Percentiles rank a stretch among this genome's conserved stretches.
These are phyloP conservation scores for Nothocercus nigrocapillus DNA, from an alignment of 2,113 vertebrate species.

Conservation along the genomic window DNA sequence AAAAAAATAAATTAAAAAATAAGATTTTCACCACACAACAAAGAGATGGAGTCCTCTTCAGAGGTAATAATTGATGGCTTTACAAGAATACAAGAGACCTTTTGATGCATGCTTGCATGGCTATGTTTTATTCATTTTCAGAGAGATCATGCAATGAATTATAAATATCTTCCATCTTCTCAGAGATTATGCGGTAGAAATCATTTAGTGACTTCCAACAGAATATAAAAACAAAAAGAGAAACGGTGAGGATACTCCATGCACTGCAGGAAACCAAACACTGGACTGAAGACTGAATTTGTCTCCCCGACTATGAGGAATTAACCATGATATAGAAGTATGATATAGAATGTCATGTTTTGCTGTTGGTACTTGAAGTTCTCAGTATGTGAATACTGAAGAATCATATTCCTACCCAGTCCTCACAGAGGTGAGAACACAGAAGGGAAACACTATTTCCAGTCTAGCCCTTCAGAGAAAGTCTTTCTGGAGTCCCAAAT, in stretches of 20 bases:
- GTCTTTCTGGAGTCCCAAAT: not conserved
- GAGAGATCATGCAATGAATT: slow-evolving; percentile 53
- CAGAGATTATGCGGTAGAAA: not conserved
- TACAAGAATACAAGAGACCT: slow-evolving; percentile 20
- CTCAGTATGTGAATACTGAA: not conserved
- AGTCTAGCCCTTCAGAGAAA: not conserved
- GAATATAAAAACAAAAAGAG: not conserved
- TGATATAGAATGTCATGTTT: not conserved
- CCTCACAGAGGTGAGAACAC: not conserved
- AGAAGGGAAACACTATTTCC: not conserved
- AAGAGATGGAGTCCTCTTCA: not conserved
- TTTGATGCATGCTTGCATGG: not conserved
- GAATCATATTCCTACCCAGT: not conserved
- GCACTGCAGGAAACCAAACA: not conserved
- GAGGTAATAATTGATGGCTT: slow-evolving; percentile 36
- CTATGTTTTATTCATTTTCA: slow-evolving; percentile 57
- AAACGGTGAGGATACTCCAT: not conserved
- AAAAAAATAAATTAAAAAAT: not conserved
- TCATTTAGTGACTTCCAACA: slow-evolving; percentile 26
- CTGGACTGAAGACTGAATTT: not conserved
- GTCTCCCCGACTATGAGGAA: not conserved
- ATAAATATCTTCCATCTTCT: slow-evolving; percentile 12
- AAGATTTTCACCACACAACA: not conserved
- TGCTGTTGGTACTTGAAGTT: not conserved
- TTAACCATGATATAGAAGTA: not conserved